Conservation (phyloP, 2,797 vertebrate species). For the Phataginus tetradactyla region DNA sequence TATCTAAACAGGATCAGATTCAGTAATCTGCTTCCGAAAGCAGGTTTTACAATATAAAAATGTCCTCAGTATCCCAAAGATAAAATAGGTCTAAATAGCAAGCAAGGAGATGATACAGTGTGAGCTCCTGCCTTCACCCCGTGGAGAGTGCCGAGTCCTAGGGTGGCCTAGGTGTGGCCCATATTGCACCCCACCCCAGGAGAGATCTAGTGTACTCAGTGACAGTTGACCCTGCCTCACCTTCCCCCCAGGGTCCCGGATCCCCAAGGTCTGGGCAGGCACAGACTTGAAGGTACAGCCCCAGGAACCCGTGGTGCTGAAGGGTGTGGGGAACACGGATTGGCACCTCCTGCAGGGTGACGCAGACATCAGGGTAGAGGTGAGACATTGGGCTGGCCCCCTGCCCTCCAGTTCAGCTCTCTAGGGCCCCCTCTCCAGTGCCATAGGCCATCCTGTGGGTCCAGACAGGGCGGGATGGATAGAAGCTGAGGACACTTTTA, state of each 20-base stretch:
- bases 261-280: constrained; percentile 88
- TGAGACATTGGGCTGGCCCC: constrained; percentile 74
- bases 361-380: constrained; percentile 86
- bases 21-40: constrained; percentile 23
- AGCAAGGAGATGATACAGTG: background rate
- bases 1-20: background rate
- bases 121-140: background rate
- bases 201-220: background rate
- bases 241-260: constrained; percentile 81
- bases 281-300: constrained; percentile 92
- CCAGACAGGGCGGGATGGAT: background rate
- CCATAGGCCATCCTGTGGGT: background rate
- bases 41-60: constrained; percentile 1
- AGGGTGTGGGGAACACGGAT: constrained; percentile 87
- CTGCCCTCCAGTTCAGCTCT: background rate
- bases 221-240: background rate
- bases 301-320: constrained; percentile 88
- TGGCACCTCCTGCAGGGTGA: constrained; percentile 89
- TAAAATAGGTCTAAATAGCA: background rate
- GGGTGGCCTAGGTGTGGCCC: background rate
- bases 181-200: background rate
- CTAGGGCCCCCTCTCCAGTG: background rate
- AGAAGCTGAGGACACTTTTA: background rate
- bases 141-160: background rate
- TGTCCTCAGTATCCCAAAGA: background rate